phyloP scores from a whole-genome alignment of 2,113 vertebrate genomes.

The Caranx melampygus region DNA sequence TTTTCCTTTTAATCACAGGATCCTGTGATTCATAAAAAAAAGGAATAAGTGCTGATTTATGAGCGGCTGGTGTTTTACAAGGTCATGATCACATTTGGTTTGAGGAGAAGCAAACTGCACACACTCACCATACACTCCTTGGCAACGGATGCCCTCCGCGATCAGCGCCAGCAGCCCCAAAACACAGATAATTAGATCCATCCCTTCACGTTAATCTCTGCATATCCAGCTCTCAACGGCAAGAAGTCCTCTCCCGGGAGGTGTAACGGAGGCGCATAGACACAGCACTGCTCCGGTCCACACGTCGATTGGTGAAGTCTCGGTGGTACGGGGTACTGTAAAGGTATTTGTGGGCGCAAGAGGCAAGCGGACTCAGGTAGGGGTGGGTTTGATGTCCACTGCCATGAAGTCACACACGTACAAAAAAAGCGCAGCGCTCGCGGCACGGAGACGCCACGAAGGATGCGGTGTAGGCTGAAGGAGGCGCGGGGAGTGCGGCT shows the following conservation, averaged over 20 bases:
- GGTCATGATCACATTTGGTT: slow-evolving; percentile 78
- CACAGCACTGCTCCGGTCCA: slow-evolving; percentile 50
- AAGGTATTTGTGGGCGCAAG: slow-evolving; percentile 52
- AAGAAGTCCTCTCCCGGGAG: slow-evolving; percentile 78
- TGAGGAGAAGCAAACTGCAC: slow-evolving; percentile 16
- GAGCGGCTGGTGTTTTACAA: slow-evolving; percentile 69
- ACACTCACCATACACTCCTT: slow-evolving; percentile 96
- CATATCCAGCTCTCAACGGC: slow-evolving; percentile 88
- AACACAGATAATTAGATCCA: slow-evolving; percentile 91
- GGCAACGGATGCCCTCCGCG: slow-evolving; percentile 87
- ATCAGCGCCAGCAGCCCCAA: slow-evolving; percentile 90
- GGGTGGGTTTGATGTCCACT: slow-evolving; percentile 12
- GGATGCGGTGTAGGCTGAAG: slow-evolving; percentile 26
- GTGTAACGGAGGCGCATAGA: slow-evolving; percentile 66
- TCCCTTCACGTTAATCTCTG: slow-evolving; percentile 89
- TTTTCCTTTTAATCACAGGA: background rate
- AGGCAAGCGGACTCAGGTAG: slow-evolving; percentile 16
- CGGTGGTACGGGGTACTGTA: slow-evolving; percentile 6
- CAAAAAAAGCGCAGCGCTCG: slow-evolving; percentile 20
- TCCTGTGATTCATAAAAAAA: background rate
- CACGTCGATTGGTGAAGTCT: slow-evolving; percentile 55
- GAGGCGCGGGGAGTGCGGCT: slow-evolving; percentile 51
- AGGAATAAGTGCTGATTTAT: slow-evolving; percentile 4
- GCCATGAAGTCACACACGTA: slow-evolving; percentile 4
- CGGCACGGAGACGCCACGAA: slow-evolving; percentile 41